Percentiles rank a stretch among this genome's conserved stretches.
Conservation (phyloP, 2,888 invertebrate genomes). For the Cheiracanthium punctorium region DNA sequence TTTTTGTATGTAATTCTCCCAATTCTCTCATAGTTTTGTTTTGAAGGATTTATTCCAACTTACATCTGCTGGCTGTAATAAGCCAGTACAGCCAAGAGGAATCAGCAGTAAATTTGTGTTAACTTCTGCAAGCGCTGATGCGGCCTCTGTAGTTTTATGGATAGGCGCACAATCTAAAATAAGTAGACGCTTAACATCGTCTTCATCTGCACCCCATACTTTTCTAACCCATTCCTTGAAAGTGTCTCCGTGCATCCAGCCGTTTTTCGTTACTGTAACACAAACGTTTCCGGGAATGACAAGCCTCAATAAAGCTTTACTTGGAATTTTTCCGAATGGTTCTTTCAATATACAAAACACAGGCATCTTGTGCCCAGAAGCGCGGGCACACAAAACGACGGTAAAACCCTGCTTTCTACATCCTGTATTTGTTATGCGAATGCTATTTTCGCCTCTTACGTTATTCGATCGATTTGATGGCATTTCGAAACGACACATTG, state of each 20-base stretch:
- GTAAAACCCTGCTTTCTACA: neutral
- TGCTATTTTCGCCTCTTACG: neutral
- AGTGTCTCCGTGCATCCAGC: neutral
- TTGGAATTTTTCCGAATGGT: neutral
- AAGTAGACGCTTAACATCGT: neutral
- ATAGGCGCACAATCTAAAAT: neutral
- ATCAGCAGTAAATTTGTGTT: too few species aligned
- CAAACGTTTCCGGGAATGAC: neutral
- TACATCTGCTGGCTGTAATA: too few species aligned
- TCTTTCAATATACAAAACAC: neutral
- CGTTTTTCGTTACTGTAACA: neutral
- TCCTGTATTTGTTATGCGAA: neutral
- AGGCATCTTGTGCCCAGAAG: neutral
- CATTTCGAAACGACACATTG: neutral
- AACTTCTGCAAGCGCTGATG: neutral
- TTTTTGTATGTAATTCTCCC: too few species aligned
- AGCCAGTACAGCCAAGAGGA: too few species aligned
- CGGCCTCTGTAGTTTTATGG: neutral
- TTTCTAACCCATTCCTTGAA: neutral
- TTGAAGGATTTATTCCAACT: too few species aligned
- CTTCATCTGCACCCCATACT: neutral
- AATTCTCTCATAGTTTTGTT: too few species aligned
- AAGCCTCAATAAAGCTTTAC: too few species aligned
- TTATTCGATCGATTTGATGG: neutral
- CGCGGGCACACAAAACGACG: neutral